These are phyloP conservation scores for Ceratosolen solmsi DNA, from an alignment of 1,140 invertebrate species.

Conservation along the genomic window DNA sequence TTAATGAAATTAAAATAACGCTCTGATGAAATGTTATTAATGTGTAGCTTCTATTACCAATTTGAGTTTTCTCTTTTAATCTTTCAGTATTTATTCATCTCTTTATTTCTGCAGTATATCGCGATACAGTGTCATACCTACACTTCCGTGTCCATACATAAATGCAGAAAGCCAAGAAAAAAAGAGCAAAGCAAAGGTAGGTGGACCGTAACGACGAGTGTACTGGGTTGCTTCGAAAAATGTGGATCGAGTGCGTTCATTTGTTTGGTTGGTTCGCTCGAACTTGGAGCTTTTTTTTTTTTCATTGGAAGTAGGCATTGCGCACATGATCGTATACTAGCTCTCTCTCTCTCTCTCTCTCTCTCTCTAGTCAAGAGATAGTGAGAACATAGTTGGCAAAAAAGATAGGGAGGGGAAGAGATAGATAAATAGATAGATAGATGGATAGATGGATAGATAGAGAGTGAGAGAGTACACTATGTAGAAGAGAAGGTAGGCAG, in stretches of 20 bases:
- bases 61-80: neutral
- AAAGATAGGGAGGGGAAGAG: neutral
- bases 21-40: slow-evolving; percentile 44
- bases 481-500: neutral
- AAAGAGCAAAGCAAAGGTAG: neutral
- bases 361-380: neutral
- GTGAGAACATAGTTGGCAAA: neutral
- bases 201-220: slow-evolving; percentile 24
- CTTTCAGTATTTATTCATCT: too few species aligned
- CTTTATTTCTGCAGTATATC: neutral
- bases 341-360: neutral
- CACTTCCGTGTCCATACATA: too few species aligned
- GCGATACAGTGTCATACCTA: too few species aligned
- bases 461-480: neutral
- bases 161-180: neutral
- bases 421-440: neutral
- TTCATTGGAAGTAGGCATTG: slow-evolving; percentile 27
- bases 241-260: slow-evolving; percentile 36
- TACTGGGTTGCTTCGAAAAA: slow-evolving; percentile 13
- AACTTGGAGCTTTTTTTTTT: slow-evolving; percentile 25
- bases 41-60: slow-evolving; percentile 11
- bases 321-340: neutral
- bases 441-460: neutral
- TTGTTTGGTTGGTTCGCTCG: slow-evolving; percentile 15
- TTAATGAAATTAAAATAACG: slow-evolving; percentile 61